Percentiles rank a stretch among this genome's conserved stretches.
Conservation (phyloP, 2,888 invertebrate species). For the Norana najaformis region DNA sequence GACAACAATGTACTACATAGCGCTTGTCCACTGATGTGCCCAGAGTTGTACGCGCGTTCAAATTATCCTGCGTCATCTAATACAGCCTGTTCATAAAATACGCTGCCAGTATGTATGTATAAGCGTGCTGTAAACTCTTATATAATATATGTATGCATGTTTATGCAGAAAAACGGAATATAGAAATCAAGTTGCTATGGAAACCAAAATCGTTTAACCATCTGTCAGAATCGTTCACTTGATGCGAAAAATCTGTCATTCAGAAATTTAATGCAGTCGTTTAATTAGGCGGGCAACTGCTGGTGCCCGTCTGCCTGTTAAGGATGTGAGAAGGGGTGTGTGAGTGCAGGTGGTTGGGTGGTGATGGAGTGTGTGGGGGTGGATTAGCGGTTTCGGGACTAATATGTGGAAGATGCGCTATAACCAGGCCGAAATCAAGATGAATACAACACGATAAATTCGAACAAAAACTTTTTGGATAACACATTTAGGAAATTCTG, state of each 20-base stretch:
- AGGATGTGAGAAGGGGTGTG: background rate
- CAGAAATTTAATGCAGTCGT: background rate
- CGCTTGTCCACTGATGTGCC: too few relatives aligned
- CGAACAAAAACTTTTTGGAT: background rate
- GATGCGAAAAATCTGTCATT: background rate
- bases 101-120: too few relatives aligned
- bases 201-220: background rate
- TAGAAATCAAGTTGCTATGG: background rate
- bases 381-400: background rate
- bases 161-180: too few relatives aligned
- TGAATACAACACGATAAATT: background rate
- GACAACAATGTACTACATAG: too few relatives aligned
- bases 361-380: background rate
- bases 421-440: too few relatives aligned
- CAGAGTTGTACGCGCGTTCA: too few relatives aligned
- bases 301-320: background rate
- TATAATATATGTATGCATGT: too few relatives aligned
- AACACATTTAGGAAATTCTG: background rate
- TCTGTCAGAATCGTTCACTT: background rate
- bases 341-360: background rate
- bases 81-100: too few relatives aligned
- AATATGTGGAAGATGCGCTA: background rate
- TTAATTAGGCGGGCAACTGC: too few relatives aligned
- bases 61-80: too few relatives aligned
- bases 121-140: too few relatives aligned